Base-by-base conservation (phyloP, 2,888 invertebrate species). In the Hydrotaea diabolus region DNA sequence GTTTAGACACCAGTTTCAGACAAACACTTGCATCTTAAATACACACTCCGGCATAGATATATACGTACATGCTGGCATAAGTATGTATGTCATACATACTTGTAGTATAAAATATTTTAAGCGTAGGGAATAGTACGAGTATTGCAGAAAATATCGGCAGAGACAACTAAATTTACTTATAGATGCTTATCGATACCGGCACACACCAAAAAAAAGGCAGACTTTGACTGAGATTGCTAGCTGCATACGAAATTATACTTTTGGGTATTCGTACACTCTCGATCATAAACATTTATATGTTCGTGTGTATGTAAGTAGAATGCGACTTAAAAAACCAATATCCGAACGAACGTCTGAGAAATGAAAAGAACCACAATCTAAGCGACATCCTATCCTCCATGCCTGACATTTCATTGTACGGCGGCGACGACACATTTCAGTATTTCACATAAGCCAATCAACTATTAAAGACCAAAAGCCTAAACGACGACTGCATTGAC, bases 221-320 rank as follows among this genome's bases (percentile, higher is more conserved):
- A 80, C 85, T 59, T 79, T 79, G 73, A 74, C 55, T 80, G 82
- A 77, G 77, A 82, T 77, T 82, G 82, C 82, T 74, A 85, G 74
- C 19, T 82, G 85, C 85, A 85, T 85, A 85, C 85, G 17, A 85
- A 85, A 82, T 85, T 79, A 76, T 73, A 43, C 69, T 43, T 43
- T 39, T 39, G 66, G 66, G 39, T 36, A 36, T 64, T n/a, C n/a
- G n/a, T n/a, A 36, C n/a, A 36, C 1, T 39, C 31, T 36, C 17
- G 53, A 3, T 2, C 19, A 55, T 55, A 2, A 0, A 8, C 55
- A 21, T 21, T 11, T 2, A 21, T 8, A 21, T 11, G 21, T 19
- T 7, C 2, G 77, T 71, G 26, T 21, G 43, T 66, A 13, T 69
- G 46, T 49, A 49, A 17, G 15, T 55, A 39, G 39, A 39, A 5